phyloP scores from a whole-genome alignment of 1,140 invertebrate genomes.

The Orchestia grillus region DNA sequence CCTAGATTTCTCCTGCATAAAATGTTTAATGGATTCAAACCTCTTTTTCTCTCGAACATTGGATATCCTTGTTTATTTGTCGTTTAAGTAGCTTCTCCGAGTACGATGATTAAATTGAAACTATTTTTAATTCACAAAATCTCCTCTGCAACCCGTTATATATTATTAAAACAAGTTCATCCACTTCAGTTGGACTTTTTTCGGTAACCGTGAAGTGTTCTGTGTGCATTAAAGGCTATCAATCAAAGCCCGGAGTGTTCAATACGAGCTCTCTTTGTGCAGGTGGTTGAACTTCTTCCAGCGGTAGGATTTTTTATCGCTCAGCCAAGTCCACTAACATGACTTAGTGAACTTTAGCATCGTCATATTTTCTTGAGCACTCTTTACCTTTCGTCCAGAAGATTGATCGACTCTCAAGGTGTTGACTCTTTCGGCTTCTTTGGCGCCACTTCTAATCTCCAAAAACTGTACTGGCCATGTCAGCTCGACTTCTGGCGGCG shows the following conservation, averaged over 20 bases:
- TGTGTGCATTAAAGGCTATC: constrained; percentile 6
- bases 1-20: neutral
- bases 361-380: constrained; percentile 52
- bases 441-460: constrained; percentile 48
- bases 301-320: constrained; percentile 28
- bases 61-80: neutral
- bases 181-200: neutral
- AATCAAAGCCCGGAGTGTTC: neutral
- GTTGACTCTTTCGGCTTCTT: constrained; percentile 55
- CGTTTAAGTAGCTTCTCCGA: neutral
- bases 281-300: neutral
- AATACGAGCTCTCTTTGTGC: constrained; percentile 11
- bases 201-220: neutral
- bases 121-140: neutral
- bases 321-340: constrained; percentile 44
- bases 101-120: neutral
- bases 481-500: neutral
- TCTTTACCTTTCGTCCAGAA: constrained; percentile 54
- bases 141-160: neutral
- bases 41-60: too few relatives aligned
- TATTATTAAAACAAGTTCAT: neutral
- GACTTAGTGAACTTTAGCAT: constrained; percentile 53
- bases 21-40: neutral
- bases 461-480: constrained; percentile 18
- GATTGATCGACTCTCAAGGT: constrained; percentile 48